Evolutionary conservation across 2,113 vertebrate species (phyloP).

Genomic region (Agelaius phoeniceus): DNA sequence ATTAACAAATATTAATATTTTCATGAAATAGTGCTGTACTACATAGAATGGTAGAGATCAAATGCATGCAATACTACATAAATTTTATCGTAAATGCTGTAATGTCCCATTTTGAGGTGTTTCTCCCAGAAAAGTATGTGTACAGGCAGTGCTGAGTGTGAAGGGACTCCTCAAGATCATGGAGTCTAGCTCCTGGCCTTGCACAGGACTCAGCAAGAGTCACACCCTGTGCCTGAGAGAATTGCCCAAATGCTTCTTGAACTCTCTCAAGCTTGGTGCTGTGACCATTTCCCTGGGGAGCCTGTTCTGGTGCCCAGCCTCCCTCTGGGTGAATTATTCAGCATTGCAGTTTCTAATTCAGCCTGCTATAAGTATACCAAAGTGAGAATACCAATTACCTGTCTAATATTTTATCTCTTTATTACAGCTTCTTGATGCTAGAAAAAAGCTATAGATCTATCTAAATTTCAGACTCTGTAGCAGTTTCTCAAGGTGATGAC

Average conservation of each 20-base stretch:
- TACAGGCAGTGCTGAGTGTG: not conserved
- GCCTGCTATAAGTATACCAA: not conserved
- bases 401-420: not conserved
- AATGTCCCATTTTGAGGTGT: not conserved
- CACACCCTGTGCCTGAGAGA: no score
- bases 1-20: not conserved
- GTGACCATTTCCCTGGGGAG: not conserved
- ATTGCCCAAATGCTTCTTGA: not conserved
- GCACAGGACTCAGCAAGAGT: not conserved
- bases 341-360: not conserved
- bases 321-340: not conserved
- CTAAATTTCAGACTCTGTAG: not conserved
- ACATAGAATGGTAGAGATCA: not conserved
- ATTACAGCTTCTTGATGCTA: not conserved
- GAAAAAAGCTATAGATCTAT: not conserved
- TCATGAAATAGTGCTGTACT: not conserved
- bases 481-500: not conserved
- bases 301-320: not conserved
- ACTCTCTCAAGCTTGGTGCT: not conserved
- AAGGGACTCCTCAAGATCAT: not conserved
- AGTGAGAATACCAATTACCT: not conserved
- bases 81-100: not conserved
- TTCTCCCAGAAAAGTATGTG: not conserved
- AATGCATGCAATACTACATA: not conserved
- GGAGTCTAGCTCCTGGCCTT: fast-evolving